phyloP scores from a whole-genome alignment of 2,888 invertebrate species.

The Sinopyrophorus schimmeli region DNA sequence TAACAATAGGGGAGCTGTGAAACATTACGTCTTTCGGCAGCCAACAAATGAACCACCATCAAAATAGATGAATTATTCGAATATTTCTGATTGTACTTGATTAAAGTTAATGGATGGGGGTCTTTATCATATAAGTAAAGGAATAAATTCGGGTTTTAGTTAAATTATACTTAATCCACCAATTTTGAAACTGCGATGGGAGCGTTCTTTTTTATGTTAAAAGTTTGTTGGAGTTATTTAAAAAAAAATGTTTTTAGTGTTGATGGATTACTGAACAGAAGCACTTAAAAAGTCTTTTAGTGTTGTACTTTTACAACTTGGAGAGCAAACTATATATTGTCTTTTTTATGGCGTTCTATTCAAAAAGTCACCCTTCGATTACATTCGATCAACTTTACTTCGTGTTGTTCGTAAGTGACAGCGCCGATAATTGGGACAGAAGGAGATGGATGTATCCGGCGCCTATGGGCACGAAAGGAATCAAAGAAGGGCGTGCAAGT shows the following conservation, averaged over 20 bases:
- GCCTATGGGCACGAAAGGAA: slow-evolving; percentile 21
- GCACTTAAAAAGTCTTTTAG: slow-evolving; percentile 20
- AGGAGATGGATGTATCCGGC: slow-evolving; percentile 32
- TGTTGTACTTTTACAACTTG: slow-evolving; percentile 15
- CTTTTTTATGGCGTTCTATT: slow-evolving; percentile 30
- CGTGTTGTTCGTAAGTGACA: slow-evolving; percentile 46
- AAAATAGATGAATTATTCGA: slow-evolving; percentile 22
- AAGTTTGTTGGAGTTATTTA: too few species aligned
- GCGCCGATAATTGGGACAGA: slow-evolving; percentile 48
- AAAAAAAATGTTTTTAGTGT: too few species aligned
- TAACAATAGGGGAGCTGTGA: slow-evolving; percentile 28
- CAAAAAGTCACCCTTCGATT: slow-evolving; percentile 37
- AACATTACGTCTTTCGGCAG: slow-evolving; percentile 4
- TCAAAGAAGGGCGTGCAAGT: slow-evolving; percentile 16
- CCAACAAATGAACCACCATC: slow-evolving; percentile 22
- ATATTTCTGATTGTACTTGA: slow-evolving; percentile 26
- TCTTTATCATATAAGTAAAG: slow-evolving; percentile 16
- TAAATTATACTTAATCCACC: too few species aligned
- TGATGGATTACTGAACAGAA: slow-evolving; percentile 4
- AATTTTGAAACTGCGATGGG: too few species aligned
- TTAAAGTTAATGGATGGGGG: slow-evolving; percentile 30
- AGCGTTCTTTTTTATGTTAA: neutral
- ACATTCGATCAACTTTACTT: slow-evolving; percentile 41
- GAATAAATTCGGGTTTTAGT: slow-evolving; percentile 14
- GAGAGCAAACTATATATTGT: slow-evolving; percentile 26